Base-by-base conservation (phyloP, 53 echinoderm and acorn worm genomes). In the Actinopyga echinites region DNA sequence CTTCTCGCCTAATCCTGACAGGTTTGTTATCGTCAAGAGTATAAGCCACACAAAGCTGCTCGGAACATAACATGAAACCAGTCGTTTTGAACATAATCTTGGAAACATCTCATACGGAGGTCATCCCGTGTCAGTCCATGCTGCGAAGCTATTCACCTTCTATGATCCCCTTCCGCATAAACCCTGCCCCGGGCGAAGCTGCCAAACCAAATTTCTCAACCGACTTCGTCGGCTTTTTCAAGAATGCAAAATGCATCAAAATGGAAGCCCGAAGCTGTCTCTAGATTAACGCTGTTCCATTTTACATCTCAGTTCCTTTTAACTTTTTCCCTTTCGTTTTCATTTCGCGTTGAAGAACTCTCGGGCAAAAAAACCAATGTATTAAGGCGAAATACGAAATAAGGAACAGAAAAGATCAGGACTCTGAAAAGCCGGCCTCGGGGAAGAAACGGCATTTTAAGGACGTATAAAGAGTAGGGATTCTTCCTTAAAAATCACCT, bases 181-280 rank as follows among this genome's bases (percentile, higher is more conserved):
- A 78, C 78, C 78, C 78, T 55, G 78, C 78, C 78, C 56, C 29
- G 20, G 78, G 78, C 78, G 78, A 56, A 52, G 45, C 78, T 78
- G 78, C 78, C 78, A 78, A 78, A 78, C 78, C 35, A 78, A 78
- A 78, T 78, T 78, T 78, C 54, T 78, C 52, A 78, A 24, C 54
- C 78, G 78, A 78, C 78, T 78, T 52, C 52, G 78, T 55, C 78
- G 78, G 78, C 78, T 78, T 78, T 78, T 78, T 78, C 78, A 78
- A 78, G 78, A 78, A 78, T 78, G 54, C 78, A 78, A 78, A 78
- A 78, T 78, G 78, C 78, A 56, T 78, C 78, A 78, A 78, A 78
- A 78, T 78, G 78, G 57, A 78, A 54, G 78, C 78, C 78, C 34
- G 78, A 55, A 78, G 78, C 78, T 31, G 54, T 78, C 20, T 43